Evolutionary conservation across 1,140 invertebrate genomes (phyloP).

Genomic region (Scaptomyza montana): DNA sequence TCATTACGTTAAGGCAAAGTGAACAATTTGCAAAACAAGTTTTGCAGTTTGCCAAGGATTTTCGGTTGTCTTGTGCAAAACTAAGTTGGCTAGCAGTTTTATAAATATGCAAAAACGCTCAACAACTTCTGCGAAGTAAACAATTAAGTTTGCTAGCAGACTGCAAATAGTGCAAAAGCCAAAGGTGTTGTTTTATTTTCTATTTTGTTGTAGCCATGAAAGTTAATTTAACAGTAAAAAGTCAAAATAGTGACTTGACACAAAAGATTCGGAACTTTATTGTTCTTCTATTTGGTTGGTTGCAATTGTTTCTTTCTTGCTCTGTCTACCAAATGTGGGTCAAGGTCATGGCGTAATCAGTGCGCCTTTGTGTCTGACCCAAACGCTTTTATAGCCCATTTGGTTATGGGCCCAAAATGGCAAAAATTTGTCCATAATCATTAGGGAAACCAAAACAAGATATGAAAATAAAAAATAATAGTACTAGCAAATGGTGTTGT

Average conservation of each 20-base stretch:
- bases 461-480: constrained; percentile 54
- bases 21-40: constrained; percentile 28
- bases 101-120: constrained; percentile 60
- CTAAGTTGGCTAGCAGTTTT: constrained; percentile 43
- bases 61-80: constrained; percentile 11
- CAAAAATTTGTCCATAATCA: constrained; percentile 16
- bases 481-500: constrained; percentile 18
- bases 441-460: constrained; percentile 19
- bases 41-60: constrained; percentile 34
- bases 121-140: constrained; percentile 58
- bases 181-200: constrained; percentile 6
- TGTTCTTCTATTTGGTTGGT: constrained; percentile 6
- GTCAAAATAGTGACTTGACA: constrained; percentile 15
- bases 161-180: constrained; percentile 9
- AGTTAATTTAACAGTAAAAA: constrained; percentile 34
- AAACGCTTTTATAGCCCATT: constrained; percentile 61
- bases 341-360: constrained; percentile 70
- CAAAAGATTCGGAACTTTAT: constrained; percentile 28
- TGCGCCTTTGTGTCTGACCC: constrained; percentile 50
- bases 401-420: constrained; percentile 21
- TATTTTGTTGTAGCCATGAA: constrained; percentile 8
- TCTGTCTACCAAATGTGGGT: constrained; percentile 53
- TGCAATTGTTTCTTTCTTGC: constrained; percentile 15
- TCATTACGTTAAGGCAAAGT: constrained; percentile 25
- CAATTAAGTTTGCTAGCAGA: constrained; percentile 55